Base-by-base conservation (phyloP, 2,888 invertebrate species). In the Rotaria sp. region DNA sequence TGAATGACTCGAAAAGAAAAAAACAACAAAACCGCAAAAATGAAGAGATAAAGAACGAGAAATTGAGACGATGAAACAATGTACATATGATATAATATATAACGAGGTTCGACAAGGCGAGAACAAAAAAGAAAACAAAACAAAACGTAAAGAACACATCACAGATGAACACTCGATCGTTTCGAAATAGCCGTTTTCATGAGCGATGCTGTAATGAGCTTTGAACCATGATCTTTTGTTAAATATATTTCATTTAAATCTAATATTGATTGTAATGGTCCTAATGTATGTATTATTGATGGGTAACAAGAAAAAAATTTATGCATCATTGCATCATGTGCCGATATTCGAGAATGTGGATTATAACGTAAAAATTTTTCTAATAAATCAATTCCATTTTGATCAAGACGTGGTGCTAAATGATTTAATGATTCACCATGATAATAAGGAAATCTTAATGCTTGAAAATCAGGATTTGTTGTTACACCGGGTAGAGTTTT, bases 401-500 rank as follows among this genome's bases (percentile, higher is more conserved):
- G 67, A n/a, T 87, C 86, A 10, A 87, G 59, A 52, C 87, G 84
- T 52, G 85, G 84, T 30, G 80, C 87, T 24, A 85, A 24, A 57
- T 84, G 52, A 89, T 59, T 88, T 88, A 85, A 89, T 88, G 84
- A 91, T 88, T 21, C 89, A 88, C 87, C 90, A 89, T 45, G 87
- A 88, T 38, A 89, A n/a, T 80, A 13, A 8, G 80, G 45, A 24
- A 87, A 84, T 84, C 80, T 84, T 26, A 85, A 74, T 30, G 85
- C 84, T 85, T 84, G 52, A 85, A 84, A 87, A 88, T 96, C 95
- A 26, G 95, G 95, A 90, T 96, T 93, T 88, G 94, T 94, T 86
- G 94, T 94, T 87, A 96, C 96, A 87, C 97, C 96, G 88, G 94
- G 93, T 97, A 98, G 98, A 89, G 94, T 94, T 88, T 95, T 94